phyloP scores from a whole-genome alignment of 2,113 vertebrate species.

The Chelonoidis abingdonii region DNA sequence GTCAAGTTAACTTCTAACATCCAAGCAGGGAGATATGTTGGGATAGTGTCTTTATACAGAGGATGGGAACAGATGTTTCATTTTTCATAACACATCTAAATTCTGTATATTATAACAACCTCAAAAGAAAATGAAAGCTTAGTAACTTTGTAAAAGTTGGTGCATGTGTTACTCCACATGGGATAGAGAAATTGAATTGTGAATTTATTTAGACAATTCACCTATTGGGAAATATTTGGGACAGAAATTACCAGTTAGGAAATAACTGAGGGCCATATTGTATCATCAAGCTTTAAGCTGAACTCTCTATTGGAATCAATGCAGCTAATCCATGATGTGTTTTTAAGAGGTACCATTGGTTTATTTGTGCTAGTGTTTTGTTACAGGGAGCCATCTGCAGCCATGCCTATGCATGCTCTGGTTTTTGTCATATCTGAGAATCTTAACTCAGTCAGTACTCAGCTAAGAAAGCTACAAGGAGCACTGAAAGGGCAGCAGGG shows the following conservation, averaged over 20 bases:
- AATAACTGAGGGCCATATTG: not conserved
- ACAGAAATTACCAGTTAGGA: not conserved
- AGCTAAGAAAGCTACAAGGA: not conserved
- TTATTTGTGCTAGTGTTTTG: accelerated
- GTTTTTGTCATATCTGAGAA: not conserved
- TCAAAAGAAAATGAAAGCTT: not conserved
- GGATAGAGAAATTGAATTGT: not conserved
- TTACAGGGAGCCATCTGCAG: not conserved
- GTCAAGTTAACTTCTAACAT: conserved; percentile 69
- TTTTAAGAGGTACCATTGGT: not conserved
- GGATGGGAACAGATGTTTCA: conserved; percentile 52
- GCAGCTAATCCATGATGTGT: accelerated
- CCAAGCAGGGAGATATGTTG: conserved; percentile 31
- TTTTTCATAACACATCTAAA: not conserved
- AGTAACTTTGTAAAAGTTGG: not conserved
- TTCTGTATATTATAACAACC: not conserved
- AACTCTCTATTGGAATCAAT: not conserved
- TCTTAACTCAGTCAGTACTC: not conserved
- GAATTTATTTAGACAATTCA: not conserved
- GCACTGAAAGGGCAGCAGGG: not conserved
- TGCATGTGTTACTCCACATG: not conserved
- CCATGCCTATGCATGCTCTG: accelerated
- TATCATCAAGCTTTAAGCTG: not conserved
- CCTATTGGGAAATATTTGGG: not conserved
- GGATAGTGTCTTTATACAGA: conserved; percentile 41